Conservation (phyloP, 2,888 invertebrate species). For the Alviniconcha strummeri region DNA sequence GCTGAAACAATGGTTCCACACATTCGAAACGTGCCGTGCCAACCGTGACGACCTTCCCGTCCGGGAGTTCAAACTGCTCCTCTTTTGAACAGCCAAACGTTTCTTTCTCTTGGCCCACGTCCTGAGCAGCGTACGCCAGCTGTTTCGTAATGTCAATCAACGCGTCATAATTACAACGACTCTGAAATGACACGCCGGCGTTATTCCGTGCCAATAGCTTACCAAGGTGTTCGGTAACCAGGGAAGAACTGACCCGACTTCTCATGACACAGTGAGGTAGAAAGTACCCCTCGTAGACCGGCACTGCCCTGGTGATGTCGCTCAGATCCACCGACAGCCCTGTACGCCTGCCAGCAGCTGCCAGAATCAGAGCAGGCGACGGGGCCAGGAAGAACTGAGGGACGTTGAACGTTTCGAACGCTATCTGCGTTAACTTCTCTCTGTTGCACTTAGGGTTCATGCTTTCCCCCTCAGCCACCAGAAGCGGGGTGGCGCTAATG, state of each 20-base stretch:
- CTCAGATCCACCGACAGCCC: slow-evolving; percentile 16
- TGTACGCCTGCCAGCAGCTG: neutral
- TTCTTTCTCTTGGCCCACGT: slow-evolving; percentile 4
- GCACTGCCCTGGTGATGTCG: neutral
- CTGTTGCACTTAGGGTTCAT: slow-evolving; percentile 95
- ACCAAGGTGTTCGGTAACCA: neutral
- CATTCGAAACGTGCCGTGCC: slow-evolving; percentile 13
- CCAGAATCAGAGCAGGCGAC: slow-evolving; percentile 85
- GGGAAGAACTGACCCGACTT: neutral
- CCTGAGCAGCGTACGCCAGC: slow-evolving; percentile 18
- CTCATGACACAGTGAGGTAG: neutral
- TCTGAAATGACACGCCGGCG: neutral
- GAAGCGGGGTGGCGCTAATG: slow-evolving; percentile 94
- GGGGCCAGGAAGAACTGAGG: slow-evolving; percentile 96
- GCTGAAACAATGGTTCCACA: slow-evolving; percentile 9
- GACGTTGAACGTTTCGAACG: slow-evolving; percentile 85
- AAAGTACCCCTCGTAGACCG: slow-evolving; percentile 1
- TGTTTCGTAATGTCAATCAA: neutral
- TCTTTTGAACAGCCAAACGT: neutral
- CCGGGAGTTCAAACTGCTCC: neutral
- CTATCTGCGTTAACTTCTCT: slow-evolving; percentile 89
- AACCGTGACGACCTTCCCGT: neutral
- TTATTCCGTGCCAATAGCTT: neutral
- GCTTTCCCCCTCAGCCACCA: slow-evolving; percentile 92
- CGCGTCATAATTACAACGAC: neutral